phyloP scores from a whole-genome alignment of 2,888 invertebrate species.

The Philaethria dido region DNA sequence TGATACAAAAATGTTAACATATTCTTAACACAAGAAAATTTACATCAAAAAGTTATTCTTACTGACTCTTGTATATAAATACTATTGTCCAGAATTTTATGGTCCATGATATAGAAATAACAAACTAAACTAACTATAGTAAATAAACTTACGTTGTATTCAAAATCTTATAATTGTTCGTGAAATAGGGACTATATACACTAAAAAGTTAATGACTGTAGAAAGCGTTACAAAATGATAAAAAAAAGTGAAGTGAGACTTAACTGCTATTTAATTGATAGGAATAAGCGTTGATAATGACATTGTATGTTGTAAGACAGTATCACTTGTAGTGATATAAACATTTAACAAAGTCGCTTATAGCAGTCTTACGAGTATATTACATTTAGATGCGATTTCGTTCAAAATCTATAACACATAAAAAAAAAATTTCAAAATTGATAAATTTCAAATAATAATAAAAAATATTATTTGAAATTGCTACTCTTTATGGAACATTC shows the following conservation, averaged over 20 bases:
- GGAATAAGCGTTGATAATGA: constrained; percentile 1
- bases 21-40: too few relatives aligned
- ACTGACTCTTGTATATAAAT: too few relatives aligned
- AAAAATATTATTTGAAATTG: too few relatives aligned
- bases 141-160: too few relatives aligned
- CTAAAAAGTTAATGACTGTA: too few relatives aligned
- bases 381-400: constrained; percentile 10
- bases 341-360: constrained; percentile 42
- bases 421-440: too few relatives aligned
- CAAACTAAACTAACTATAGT: neutral
- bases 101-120: neutral
- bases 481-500: too few relatives aligned
- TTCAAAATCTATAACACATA: neutral
- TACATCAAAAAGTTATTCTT: too few relatives aligned
- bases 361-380: constrained; percentile 19
- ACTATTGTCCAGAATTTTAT: constrained; percentile 1
- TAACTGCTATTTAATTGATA: neutral
- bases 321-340: constrained; percentile 53
- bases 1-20: too few relatives aligned
- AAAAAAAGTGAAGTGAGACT: neutral
- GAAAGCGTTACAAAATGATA: too few relatives aligned
- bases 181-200: neutral
- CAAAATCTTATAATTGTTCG: neutral
- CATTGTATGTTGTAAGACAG: constrained; percentile 10
- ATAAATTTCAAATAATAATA: too few relatives aligned